phyloP scores from a whole-genome alignment of 2,888 invertebrate species.

The Trissolcus japonicus region DNA sequence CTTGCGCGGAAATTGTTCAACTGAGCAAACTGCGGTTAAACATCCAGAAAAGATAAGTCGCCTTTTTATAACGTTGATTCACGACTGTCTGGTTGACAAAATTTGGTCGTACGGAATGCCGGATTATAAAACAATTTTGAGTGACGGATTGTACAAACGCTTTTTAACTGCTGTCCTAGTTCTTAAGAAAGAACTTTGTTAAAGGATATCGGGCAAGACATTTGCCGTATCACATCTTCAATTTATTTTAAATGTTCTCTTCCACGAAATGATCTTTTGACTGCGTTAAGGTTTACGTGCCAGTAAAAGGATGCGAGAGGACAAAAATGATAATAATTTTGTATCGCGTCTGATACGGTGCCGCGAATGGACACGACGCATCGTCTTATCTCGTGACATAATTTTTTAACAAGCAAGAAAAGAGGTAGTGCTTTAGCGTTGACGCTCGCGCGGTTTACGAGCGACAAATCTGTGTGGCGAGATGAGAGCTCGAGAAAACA shows the following conservation, averaged over 20 bases:
- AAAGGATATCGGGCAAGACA: constrained; percentile 36
- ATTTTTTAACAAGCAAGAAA: constrained; percentile 18
- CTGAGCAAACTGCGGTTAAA: too few relatives aligned
- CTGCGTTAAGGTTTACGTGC: constrained; percentile 32
- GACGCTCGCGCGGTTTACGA: constrained; percentile 36
- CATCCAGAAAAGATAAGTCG: too few relatives aligned
- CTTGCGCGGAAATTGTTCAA: too few relatives aligned
- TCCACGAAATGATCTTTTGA: constrained; percentile 4
- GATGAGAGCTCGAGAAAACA: constrained; percentile 22
- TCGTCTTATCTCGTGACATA: constrained; percentile 27
- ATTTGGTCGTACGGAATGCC: too few relatives aligned
- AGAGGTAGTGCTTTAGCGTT: constrained; percentile 15
- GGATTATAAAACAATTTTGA: too few relatives aligned
- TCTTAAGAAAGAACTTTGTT: constrained; percentile 39
- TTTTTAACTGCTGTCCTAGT: constrained; percentile 31
- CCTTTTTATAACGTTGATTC: too few relatives aligned
- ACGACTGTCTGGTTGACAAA: too few relatives aligned
- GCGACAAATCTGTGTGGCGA: constrained; percentile 50
- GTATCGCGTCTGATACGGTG: constrained; percentile 2
- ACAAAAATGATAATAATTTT: constrained; percentile 25
- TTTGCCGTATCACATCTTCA: constrained; percentile 44
- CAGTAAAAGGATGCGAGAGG: constrained; percentile 31
- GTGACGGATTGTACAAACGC: too few relatives aligned
- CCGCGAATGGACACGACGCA: constrained; percentile 28
- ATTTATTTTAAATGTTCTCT: constrained; percentile 27